Evolutionary conservation across 2,113 vertebrate genomes (phyloP).

Genomic region (Sterrhoptilus dennistouni): DNA sequence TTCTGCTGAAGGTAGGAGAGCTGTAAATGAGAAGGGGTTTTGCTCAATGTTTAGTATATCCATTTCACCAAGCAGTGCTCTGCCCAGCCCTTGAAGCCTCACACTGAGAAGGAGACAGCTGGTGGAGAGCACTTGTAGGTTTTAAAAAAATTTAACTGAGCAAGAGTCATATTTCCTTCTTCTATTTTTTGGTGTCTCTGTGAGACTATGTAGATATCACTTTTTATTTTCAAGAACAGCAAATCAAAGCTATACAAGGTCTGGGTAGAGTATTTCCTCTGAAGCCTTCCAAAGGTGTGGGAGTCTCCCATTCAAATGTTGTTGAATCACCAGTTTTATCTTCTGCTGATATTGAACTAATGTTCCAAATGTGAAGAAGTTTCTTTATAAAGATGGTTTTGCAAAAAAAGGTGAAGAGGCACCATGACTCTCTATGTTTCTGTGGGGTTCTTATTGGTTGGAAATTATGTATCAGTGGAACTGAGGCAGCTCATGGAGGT

Average conservation of each 20-base stretch:
- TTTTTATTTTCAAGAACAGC: not conserved
- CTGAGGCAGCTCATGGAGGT: not conserved
- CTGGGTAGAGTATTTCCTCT: not conserved
- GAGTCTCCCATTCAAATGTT: not conserved
- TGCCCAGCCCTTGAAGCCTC: not conserved
- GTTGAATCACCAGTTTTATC: not conserved
- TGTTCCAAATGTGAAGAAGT: not conserved
- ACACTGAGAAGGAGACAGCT: not conserved
- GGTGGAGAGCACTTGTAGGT: not conserved
- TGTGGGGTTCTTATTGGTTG: not conserved
- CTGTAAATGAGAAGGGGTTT: not conserved
- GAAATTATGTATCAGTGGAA: not conserved
- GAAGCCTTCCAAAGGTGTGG: not conserved
- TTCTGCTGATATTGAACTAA: not conserved
- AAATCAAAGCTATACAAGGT: not conserved
- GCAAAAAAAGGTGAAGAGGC: not conserved
- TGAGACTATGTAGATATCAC: not conserved
- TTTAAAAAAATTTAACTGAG: not conserved
- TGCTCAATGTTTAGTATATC: not conserved
- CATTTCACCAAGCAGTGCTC: not conserved
- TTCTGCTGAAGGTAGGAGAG: not conserved
- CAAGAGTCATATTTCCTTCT: not conserved
- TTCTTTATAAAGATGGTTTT: not conserved
- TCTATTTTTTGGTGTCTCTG: not conserved
- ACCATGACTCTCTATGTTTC: fast-evolving